Evolutionary conservation across 92 coral and sea anemone genomes (phyloP).

Genomic region (Blastomussa wellsi): DNA sequence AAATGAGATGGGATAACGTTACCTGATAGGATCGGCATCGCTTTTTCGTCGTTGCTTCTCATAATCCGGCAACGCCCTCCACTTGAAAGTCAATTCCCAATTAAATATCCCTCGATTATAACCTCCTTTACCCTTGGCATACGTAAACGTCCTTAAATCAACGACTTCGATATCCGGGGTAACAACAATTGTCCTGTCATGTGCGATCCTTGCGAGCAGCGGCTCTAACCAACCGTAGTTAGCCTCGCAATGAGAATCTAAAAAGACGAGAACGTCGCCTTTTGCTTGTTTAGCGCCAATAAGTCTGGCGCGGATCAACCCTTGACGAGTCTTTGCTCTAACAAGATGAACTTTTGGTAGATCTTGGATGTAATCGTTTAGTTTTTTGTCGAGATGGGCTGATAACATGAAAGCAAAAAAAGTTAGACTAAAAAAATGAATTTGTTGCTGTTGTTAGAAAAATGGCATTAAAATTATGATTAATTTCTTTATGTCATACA

Average conservation of each 20-base stretch:
- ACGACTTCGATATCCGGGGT: conserved; percentile 98
- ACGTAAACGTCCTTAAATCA: conserved; percentile 85
- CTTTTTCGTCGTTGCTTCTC: conserved; percentile 74
- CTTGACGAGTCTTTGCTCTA: conserved; percentile 86
- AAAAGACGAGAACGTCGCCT: conserved; percentile 87
- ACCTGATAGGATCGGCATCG: conserved; percentile 86
- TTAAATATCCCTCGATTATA: conserved; percentile 91
- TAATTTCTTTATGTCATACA: too few species aligned
- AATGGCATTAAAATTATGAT: too few species aligned
- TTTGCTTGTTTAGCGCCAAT: conserved; percentile 87
- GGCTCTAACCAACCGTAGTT: conserved; percentile 99
- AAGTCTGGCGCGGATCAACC: conserved; percentile 90
- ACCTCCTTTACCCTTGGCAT: conserved; percentile 70
- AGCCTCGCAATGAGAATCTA: conserved; percentile 97
- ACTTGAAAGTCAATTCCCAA: conserved; percentile 98
- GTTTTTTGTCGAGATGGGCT: conserved; percentile 78
- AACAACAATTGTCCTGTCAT: conserved; percentile 82
- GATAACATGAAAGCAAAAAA: conserved; percentile 10
- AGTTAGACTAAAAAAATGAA: background rate
- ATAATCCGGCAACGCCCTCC: conserved; percentile 87
- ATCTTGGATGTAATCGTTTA: conserved; percentile 62
- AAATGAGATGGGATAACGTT: background rate
- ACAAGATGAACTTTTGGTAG: conserved; percentile 78
- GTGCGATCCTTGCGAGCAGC: conserved; percentile 94
- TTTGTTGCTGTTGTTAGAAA: too few species aligned